Conservation (phyloP, 2,113 vertebrate genomes). For the Aptenodytes forsteri region DNA sequence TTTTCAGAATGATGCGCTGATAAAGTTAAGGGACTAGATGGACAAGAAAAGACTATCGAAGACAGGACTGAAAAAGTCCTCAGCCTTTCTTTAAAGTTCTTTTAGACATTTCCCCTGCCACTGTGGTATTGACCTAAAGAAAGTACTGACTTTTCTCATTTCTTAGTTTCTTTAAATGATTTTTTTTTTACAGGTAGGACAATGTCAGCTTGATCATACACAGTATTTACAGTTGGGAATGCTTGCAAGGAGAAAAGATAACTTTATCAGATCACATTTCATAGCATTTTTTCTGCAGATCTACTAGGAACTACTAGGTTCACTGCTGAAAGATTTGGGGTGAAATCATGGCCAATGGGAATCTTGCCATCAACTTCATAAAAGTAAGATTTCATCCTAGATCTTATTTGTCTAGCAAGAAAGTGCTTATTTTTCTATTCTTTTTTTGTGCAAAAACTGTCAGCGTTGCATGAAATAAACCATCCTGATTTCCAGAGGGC, state of each 20-base stretch:
- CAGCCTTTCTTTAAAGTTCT: not conserved
- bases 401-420: constrained; percentile 27
- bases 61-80: not conserved
- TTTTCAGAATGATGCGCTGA: not conserved
- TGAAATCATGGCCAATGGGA: constrained; percentile 22
- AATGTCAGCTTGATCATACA: not conserved
- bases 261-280: not conserved
- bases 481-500: constrained; percentile 38
- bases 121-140: not conserved
- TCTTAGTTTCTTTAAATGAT: not conserved
- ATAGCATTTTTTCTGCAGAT: not conserved
- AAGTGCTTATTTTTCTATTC: constrained; percentile 43
- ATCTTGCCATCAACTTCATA: constrained; percentile 37
- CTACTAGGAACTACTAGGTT: not conserved
- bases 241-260: not conserved
- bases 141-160: rapidly evolving
- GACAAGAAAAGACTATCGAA: not conserved
- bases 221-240: not conserved
- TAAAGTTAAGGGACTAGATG: not conserved
- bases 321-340: not conserved
- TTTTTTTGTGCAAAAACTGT: constrained; percentile 10
- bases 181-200: not conserved
- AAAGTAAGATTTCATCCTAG: constrained; percentile 10
- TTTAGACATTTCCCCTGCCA: not conserved
- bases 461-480: constrained; percentile 35